A percentile compares a stretch with the other conserved stretches of the same genome.
Evolutionary conservation across 2,888 invertebrate species (phyloP).

Genomic region (Pharmacophagus antenor): DNA sequence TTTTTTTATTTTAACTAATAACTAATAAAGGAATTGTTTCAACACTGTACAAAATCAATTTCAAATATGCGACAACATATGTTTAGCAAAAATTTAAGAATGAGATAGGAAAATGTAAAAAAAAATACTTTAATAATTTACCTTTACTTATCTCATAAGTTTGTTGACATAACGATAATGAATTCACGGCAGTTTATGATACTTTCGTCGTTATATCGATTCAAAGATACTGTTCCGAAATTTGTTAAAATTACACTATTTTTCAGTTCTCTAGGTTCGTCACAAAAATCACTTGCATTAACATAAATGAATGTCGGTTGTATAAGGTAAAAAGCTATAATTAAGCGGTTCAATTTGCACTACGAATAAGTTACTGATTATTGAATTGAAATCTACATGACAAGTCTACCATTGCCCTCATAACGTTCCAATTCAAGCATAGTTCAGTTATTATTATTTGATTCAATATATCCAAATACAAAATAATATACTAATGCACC

Average conservation of each 20-base stretch:
- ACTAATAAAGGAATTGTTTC: not conserved
- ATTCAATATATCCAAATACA: not conserved
- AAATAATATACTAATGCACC: not conserved
- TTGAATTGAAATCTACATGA: constrained; percentile 59
- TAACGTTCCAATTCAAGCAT: constrained; percentile 44
- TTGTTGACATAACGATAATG: constrained; percentile 65
- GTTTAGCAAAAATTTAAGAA: not conserved
- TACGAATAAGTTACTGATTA: constrained; percentile 46
- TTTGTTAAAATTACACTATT: constrained; percentile 20
- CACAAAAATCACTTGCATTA: constrained; percentile 15
- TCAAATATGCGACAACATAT: constrained; percentile 3
- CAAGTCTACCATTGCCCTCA: constrained; percentile 62
- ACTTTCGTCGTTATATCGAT: constrained; percentile 69
- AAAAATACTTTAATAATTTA: constrained; percentile 37
- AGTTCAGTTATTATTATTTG: not conserved
- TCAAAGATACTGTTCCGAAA: constrained; percentile 51
- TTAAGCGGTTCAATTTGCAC: constrained; percentile 28
- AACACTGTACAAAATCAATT: not conserved
- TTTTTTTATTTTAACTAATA: too few species aligned
- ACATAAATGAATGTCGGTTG: not conserved
- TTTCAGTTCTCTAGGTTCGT: constrained; percentile 16
- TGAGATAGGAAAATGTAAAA: constrained; percentile 3
- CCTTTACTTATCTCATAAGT: constrained; percentile 68
- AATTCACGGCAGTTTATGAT: constrained; percentile 60
- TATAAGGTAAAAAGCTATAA: constrained; percentile 7